phyloP scores from a whole-genome alignment of 35 echinoderm and acorn worm genomes.

The Heliocidaris tuberculata region DNA sequence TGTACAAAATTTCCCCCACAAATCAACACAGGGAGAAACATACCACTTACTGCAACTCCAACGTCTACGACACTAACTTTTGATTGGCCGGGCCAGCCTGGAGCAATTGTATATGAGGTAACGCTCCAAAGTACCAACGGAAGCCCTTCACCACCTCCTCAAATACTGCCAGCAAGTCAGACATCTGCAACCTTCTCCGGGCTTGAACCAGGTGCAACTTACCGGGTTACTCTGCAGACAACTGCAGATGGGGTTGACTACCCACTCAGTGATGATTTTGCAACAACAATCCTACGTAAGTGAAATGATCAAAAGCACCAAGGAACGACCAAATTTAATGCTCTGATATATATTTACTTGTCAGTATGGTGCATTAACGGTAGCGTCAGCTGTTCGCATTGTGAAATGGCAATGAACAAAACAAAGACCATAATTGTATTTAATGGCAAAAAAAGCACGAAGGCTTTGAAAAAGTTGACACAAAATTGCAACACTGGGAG shows the following conservation, averaged over 20 bases:
- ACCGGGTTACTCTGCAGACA: conserved; percentile 3
- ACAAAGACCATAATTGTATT: too few species aligned
- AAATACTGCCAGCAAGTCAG: background rate
- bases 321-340: too few species aligned
- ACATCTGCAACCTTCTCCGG: background rate
- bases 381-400: too few species aligned
- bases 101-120: background rate
- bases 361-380: too few species aligned
- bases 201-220: background rate
- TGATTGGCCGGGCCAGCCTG: conserved; percentile 21
- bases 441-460: too few species aligned
- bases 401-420: too few species aligned
- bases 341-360: too few species aligned
- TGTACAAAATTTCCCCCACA: too few species aligned
- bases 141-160: background rate
- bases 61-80: conserved; percentile 1
- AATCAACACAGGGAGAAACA: background rate
- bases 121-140: background rate
- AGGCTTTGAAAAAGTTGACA: too few species aligned
- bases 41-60: background rate
- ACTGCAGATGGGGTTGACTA: conserved; percentile 42
- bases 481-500: too few species aligned
- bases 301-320: background rate
- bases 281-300: background rate
- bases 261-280: background rate